Evolutionary conservation across 2,113 vertebrate species (phyloP).

Genomic region (Bagarius yarrelli): DNA sequence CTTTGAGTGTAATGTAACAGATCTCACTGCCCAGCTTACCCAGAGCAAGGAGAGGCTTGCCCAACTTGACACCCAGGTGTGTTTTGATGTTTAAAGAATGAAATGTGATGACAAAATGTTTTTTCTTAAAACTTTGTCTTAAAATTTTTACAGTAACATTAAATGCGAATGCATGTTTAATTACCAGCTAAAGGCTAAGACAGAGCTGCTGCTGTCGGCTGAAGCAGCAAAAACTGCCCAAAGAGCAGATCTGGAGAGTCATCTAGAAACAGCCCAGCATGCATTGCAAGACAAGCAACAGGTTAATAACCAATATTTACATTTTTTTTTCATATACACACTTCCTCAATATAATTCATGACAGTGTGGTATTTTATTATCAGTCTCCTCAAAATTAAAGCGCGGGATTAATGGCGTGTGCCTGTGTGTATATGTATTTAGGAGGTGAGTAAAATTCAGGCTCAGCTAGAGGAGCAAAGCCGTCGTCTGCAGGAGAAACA

Average conservation of each 20-base stretch:
- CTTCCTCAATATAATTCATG: background rate
- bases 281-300: slow-evolving; percentile 97
- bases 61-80: slow-evolving; percentile 89
- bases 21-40: slow-evolving; percentile 82
- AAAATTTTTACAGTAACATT: background rate
- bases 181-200: slow-evolving; percentile 93
- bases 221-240: slow-evolving; percentile 93
- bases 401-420: background rate
- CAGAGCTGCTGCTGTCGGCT: slow-evolving; percentile 88
- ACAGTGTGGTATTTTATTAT: background rate
- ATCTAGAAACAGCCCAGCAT: slow-evolving; percentile 90
- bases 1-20: slow-evolving; percentile 79
- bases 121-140: background rate
- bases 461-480: slow-evolving; percentile 80
- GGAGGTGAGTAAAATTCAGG: slow-evolving; percentile 86
- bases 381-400: background rate
- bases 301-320: slow-evolving; percentile 61
- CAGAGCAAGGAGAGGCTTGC: slow-evolving; percentile 90
- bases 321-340: background rate
- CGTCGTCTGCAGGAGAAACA: slow-evolving; percentile 83
- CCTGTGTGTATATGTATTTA: slow-evolving; percentile 52
- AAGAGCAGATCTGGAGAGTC: slow-evolving; percentile 92
- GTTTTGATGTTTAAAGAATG: background rate
- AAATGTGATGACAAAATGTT: background rate
- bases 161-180: background rate